Base-by-base conservation (phyloP, 2,113 vertebrate species). In the Acanthisitta chloris region DNA sequence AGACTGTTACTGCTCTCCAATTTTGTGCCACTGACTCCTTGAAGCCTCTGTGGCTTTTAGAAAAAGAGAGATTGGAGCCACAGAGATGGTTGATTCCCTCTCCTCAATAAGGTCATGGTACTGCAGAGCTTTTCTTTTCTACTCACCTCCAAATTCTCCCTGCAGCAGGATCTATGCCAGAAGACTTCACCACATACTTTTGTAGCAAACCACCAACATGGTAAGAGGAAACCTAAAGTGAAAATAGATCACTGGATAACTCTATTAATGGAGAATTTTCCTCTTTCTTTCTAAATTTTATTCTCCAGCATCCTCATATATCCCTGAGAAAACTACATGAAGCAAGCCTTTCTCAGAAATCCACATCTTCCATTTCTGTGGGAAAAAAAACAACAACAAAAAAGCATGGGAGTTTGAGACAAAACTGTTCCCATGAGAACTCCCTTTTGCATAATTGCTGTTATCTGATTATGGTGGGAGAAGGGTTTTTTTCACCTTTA, bases 401-500 rank as follows among this genome's bases (percentile, higher is more conserved):
- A 91, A 73, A 8, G 1, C 46, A 79, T 77, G 88, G 26, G 82
- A 93, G 17, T 61, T 29, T 83, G 51, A 88, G 46, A 70, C 46
- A 66, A 81, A 89, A 69, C 38, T 54, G 74, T 95, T 93, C 82
- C 59, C 94, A 88, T 70, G 88, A 83, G 76, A 87, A 73, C 40
- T 64, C 26, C 12, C 25, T 74, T 86, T 90, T 92, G 23, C 42
- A 80, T 90, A 93, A 52, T 61, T 93, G 36, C 25, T 5, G 7
- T 80, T 96, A 93, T 88, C 85, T 88, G 92, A 90, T 73, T 82
- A 61, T 80, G 25, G 45, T 82, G 42, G 71, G 67, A 90, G 79
- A 88, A 86, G 40, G 34, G 6, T 46, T 46, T 81, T 73, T 78
- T 96, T 90, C 79, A 83, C 84, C 36, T 69, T 92, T 80, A 62